Conservation (phyloP, 2,113 vertebrate species). For the Coreoperca whiteheadi region DNA sequence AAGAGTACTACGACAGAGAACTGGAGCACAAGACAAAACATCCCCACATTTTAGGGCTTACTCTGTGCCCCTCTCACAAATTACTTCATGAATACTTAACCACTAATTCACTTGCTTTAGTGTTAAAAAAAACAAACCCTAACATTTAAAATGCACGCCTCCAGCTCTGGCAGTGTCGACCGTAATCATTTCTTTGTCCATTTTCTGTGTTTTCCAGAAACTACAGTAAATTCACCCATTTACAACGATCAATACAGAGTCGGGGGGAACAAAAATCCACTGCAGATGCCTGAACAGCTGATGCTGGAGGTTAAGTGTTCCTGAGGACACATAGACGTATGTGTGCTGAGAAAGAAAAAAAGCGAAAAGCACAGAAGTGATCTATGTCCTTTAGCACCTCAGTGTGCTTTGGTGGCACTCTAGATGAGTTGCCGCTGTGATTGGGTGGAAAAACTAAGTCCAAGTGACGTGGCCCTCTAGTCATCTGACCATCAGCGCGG, state of each 20-base stretch:
- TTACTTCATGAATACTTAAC: constrained; percentile 15
- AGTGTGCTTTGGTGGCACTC: constrained; percentile 33
- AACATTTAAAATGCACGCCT: constrained; percentile 11
- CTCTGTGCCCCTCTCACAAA: not conserved
- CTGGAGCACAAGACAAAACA: not conserved
- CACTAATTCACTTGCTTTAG: constrained; percentile 22
- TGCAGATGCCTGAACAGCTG: constrained; percentile 55
- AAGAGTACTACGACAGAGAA: not conserved
- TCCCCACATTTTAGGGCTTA: not conserved
- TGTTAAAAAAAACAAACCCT: constrained; percentile 23
- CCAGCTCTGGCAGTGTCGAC: constrained; percentile 24
- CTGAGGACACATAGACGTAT: constrained; percentile 45
- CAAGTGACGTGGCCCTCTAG: constrained; percentile 63
- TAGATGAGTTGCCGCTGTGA: constrained; percentile 62
- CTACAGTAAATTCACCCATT: constrained; percentile 63
- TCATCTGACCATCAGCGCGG: constrained; percentile 59
- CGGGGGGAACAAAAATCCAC: constrained; percentile 5
- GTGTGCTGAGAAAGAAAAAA: constrained; percentile 23
- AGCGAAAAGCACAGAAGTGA: constrained; percentile 42
- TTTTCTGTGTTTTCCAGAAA: constrained; percentile 45
- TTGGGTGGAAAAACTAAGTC: constrained; percentile 68
- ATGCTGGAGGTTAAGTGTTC: constrained; percentile 68
- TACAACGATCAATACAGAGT: constrained; percentile 59
- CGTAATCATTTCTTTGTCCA: constrained; percentile 37
- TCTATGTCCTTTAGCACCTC: constrained; percentile 62